Conservation (phyloP, 2,113 vertebrate genomes). For the Semnornis frantzii region DNA sequence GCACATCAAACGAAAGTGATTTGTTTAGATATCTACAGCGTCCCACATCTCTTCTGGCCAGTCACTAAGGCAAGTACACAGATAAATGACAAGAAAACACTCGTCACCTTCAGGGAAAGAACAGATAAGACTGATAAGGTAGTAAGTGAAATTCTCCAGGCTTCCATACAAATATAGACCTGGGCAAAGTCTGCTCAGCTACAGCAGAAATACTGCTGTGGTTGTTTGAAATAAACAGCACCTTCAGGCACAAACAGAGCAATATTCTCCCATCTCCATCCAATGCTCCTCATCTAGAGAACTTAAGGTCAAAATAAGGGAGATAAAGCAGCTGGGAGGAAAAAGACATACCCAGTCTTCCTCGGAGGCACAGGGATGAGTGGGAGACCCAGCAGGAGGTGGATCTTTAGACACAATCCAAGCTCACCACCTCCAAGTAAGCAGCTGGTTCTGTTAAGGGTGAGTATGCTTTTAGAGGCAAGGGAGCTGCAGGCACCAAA, state of each 20-base stretch:
- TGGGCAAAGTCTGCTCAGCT: constrained; percentile 2
- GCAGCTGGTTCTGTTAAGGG: not conserved
- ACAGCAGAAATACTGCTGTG: not conserved
- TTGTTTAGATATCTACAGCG: constrained; percentile 28
- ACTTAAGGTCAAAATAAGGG: not conserved
- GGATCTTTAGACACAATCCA: not conserved
- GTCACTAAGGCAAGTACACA: not conserved
- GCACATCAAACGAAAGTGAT: not conserved
- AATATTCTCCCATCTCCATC: not conserved
- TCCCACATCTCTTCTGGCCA: not conserved
- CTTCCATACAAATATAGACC: not conserved
- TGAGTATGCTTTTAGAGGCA: not conserved
- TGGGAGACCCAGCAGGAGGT: not conserved
- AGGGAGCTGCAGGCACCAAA: not conserved
- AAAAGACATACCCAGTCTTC: not conserved
- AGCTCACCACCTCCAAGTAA: not conserved
- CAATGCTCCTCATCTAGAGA: not conserved
- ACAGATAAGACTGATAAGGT: constrained; percentile 55
- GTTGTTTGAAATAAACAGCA: not conserved
- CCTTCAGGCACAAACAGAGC: not conserved
- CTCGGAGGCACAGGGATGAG: not conserved
- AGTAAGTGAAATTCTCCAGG: constrained; percentile 43
- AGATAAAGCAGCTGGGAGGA: not conserved
- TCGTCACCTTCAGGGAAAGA: not conserved
- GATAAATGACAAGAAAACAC: constrained; percentile 45